Evolutionary conservation across 1,140 invertebrate genomes (phyloP), one percentile per base, ranked within the genome.

Genomic region (Planococcus citri): DNA sequence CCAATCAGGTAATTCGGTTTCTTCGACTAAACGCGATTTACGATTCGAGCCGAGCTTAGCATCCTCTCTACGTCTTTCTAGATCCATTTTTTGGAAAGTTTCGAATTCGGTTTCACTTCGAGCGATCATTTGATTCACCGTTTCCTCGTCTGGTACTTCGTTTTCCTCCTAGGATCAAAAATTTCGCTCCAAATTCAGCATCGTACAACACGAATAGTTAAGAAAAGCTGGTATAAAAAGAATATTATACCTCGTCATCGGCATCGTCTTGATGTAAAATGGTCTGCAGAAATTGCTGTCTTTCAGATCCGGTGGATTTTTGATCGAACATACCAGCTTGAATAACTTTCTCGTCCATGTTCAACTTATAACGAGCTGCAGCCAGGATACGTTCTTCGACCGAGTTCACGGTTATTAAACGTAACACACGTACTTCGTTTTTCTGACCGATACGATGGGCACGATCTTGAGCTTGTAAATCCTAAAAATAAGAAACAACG

Each of bases 121-220:
- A 0, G 95, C 95, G 73, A 99, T 90, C 95, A 98, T 98, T 79
- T 97, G 94, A 79, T 99, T 99, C 27, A 99, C 94, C n/a, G 94
- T 91, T 77, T 99, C 97, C 79, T 99, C 97, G 78, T 99, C 97
- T 0, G 96, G 97, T 6, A 98, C 91, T 81, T 98, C 96, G 78
- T 97, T 96, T 77, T 98, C 95, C 76, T 98, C 94, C 68, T 68
- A 27, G 4, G 29, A 33, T 33, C 3, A 33, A 3, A 33, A 33
- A 33, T 33, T 33, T 3, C 12, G 12, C 29, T 33, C 4, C 29
- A 12, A 67, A 22, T 25, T 12, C 27, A 29, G 8, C 6, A 37
- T 29, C 51, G 51, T 22, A 22, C 3, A 58, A 20, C 21, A 10
- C n/a, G 9, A 9, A n/a, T 41, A 41, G 37, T 10, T 10, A 41